Base-by-base conservation (phyloP, 2,888 invertebrate species). In the Tortrix viridana region DNA sequence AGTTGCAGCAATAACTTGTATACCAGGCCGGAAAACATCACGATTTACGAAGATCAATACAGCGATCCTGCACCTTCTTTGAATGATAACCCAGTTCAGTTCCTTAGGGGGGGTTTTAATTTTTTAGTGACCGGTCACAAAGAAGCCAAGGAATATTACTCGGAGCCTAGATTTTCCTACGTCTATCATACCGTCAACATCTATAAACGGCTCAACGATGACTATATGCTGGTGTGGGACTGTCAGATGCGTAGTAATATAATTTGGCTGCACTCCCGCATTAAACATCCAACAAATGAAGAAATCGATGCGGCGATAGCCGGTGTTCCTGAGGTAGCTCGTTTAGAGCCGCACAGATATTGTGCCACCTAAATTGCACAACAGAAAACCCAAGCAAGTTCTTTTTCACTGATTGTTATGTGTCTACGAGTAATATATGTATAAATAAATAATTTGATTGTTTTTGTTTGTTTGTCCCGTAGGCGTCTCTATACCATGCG, bases 181-280 rank as follows among this genome's bases (percentile, higher is more conserved):
- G 20, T 41, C 1, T 2, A 14, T 2, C 19, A 41, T 20, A 53
- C 52, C 1, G n/a, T 41, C 3, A 41, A 53, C 7, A 41, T 22
- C 22, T 53, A 53, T 7, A 41, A 19, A 9, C 14, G 20, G 20
- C 7, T 53, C 12, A 53, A 22, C 14, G 52, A 53, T 20, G 52
- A 53, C 9, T 53, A 22, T n/a, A 53, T 53, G 22, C 20, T 53
- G 9, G 52, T 53, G 38, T 20, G 38, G 41, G 52, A 53, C 20
- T 53, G 52, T 22, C 19, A 41, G 38, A 14, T 53, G 38, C 18
- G 41, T n/a, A 41, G 38, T 2, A 38, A 20, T n/a, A 53, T 41
- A 0, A 53, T 53, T 19, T 38, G 38, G 52, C n/a, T 53, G 1
- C 52, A 53, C 9, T 53, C 52, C 6, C 14, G 22, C 1, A 53